Evolutionary conservation across 64 coral and sea anemone genomes (phyloP), one percentile per base, ranked within the genome.

Genomic region (Montipora efflorescens): DNA sequence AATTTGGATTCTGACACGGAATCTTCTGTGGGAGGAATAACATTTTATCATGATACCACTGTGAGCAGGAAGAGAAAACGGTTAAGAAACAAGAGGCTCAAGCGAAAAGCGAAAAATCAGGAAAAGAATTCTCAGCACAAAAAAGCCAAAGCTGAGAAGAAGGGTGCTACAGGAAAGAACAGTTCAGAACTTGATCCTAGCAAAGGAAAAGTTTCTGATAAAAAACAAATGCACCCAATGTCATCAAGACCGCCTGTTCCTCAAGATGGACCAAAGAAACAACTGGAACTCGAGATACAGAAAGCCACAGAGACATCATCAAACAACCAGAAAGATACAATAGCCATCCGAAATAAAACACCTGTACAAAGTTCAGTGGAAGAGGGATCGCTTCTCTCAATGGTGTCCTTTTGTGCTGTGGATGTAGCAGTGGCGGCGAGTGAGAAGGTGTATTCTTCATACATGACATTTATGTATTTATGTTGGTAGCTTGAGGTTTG

Each of bases 371-470:
- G 12, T 49, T 6, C 44, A 48, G 44, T 7, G 36, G 82, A 86
- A 52, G 45, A 48, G 7, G 89, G 77, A 48, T 88, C 88, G 6
- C 83, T 98, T 43, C 74, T 98, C 20, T 93, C 92, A 43, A 79
- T 90, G 5, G 83, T 98, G 10, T 88, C 87, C 5, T 78, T 47
- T 77, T 87, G 52, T 77, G 78, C 91, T 19, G 81, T 98, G 50
- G 97, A 98, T 92, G 75, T 96, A 12, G 94, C 97, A 69, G 79
- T 98, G 9, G 97, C 97, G 47, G 94, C 95, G 22, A 92, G 88
- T 91, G 94, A 98, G 48, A 93, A 93, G 91, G 94, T 93, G 76
- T 50, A 15, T 19, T 36, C 1, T 36, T 36, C 36, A 2, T 36
- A 36, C 36, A 36, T 36, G 36, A 36, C 36, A 36, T 36, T 36